A percentile compares a stretch with the other conserved stretches of the same genome.
phyloP scores from a whole-genome alignment of 2,113 vertebrate genomes.

The Megaptera novaeangliae region DNA sequence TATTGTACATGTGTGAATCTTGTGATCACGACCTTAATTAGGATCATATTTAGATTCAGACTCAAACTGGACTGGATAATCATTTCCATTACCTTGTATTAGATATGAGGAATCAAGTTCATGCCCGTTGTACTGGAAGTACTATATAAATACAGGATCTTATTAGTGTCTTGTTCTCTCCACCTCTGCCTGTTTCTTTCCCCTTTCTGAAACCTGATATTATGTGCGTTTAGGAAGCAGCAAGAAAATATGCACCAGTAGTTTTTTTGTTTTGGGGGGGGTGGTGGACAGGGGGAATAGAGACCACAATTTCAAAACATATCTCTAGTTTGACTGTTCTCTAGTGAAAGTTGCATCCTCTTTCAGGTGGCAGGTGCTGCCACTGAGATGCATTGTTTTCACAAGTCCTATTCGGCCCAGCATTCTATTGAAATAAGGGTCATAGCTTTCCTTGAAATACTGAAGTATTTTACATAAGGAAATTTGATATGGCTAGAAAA shows the following conservation, averaged over 20 bases:
- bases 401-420: not conserved
- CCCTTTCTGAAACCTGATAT: not conserved
- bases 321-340: not conserved
- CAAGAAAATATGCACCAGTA: not conserved
- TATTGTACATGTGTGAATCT: not conserved
- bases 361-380: not conserved
- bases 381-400: conserved; percentile 16
- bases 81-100: conserved; percentile 9
- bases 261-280: not conserved
- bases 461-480: conserved; percentile 52
- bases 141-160: not conserved
- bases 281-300: not conserved
- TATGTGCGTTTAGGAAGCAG: not conserved
- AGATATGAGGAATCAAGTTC: not conserved
- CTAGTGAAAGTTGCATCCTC: not conserved
- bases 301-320: not conserved
- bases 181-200: not conserved
- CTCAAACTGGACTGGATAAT: conserved; percentile 6
- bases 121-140: not conserved
- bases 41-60: conserved; percentile 28
- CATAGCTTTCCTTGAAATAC: conserved; percentile 38
- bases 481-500: conserved; percentile 34
- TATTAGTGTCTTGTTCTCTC: not conserved
- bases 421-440: conserved; percentile 34
- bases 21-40: conserved; percentile 35